These are phyloP conservation scores for Euproctis similis DNA, from an alignment of 2,888 invertebrate genomes.

Conservation along the genomic window DNA sequence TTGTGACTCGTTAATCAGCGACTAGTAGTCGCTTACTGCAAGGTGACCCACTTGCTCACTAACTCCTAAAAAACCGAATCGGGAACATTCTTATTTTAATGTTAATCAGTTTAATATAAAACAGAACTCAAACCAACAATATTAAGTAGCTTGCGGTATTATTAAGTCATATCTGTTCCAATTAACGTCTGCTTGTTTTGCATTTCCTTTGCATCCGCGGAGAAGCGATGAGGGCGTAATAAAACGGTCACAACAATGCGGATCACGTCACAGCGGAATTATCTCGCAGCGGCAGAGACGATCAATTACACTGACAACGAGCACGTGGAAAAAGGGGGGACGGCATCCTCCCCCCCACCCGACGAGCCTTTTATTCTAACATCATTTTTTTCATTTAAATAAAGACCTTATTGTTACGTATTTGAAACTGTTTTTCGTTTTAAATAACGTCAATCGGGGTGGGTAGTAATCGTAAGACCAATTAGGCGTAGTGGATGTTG, in stretches of 20 bases:
- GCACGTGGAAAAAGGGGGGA: conserved; percentile 53
- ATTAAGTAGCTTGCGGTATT: too few relatives aligned
- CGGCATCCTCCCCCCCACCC: too few relatives aligned
- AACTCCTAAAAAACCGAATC: too few relatives aligned
- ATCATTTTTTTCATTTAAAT: conserved; percentile 26
- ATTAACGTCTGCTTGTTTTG: conserved; percentile 55
- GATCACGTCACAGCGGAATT: conserved; percentile 68
- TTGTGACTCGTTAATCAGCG: too few relatives aligned
- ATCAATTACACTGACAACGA: conserved; percentile 69
- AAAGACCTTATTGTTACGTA: conserved; percentile 29
- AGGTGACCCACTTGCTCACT: too few relatives aligned
- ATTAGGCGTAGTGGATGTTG: conserved; percentile 40
- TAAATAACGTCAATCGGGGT: conserved; percentile 16
- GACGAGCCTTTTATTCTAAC: conserved; percentile 36
- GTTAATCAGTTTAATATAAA: too few relatives aligned
- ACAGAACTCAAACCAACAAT: too few relatives aligned
- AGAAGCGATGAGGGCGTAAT: conserved; percentile 43
- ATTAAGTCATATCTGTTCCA: conserved; percentile 41
- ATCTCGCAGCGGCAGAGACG: conserved; percentile 62
- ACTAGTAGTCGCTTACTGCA: too few relatives aligned
- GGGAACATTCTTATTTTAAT: too few relatives aligned
- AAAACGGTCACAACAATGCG: conserved; percentile 63
- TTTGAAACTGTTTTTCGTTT: conserved; percentile 33
- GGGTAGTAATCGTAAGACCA: conserved; percentile 42
- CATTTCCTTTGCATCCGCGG: conserved; percentile 54